Evolutionary conservation across 1,140 invertebrate species (phyloP), one percentile per base, ranked within the genome.

Genomic region (Scaptomyza graminum): DNA sequence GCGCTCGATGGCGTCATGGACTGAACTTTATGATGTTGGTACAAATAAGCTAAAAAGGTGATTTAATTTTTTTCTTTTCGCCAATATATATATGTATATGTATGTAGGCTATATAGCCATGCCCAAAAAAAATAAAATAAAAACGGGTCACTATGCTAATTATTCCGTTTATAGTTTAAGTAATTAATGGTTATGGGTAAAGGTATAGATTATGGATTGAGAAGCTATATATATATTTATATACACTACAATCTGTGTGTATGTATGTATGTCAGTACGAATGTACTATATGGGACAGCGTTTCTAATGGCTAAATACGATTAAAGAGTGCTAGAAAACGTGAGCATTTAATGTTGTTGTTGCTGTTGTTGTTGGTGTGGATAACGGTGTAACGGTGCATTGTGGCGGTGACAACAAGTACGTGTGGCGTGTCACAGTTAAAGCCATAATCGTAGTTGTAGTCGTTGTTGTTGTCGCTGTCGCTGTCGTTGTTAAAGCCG

Each of bases 301-400:
- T 54, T 37, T 67, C 56, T 57, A 66, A 57, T 66, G 15, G 67
- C 47, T 34, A 51, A 63, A 49, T 56, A 65, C 39, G 65, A 65
- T 65, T 71, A 64, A 34, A 60, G 60, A 49, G 50, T 54, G 51
- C 63, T 46, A 37, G 39, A 59, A 72, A 67, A 67, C 60, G 67
- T 64, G 61, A 11, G 6, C 41, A 47, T 22, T 54, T 41, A 37
- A 16, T 60, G 47, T 8, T 25, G 50, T 34, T 62, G 37, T 44
- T 47, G 22, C 25, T 49, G 47, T 28, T 60, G 47, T 8, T 25
- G 50, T 44, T 62, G 37, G 22, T 47, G 22, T 43, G 6, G 25
- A 6, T 74, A 74, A 55, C 66, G 60, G 65, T 61, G 82, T 85
- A 87, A 87, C 82, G 83, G 82, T 87, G 82, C 83, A 88, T 88